Conservation (phyloP, 2,113 vertebrate genomes). For the Oryzias celebensis region DNA sequence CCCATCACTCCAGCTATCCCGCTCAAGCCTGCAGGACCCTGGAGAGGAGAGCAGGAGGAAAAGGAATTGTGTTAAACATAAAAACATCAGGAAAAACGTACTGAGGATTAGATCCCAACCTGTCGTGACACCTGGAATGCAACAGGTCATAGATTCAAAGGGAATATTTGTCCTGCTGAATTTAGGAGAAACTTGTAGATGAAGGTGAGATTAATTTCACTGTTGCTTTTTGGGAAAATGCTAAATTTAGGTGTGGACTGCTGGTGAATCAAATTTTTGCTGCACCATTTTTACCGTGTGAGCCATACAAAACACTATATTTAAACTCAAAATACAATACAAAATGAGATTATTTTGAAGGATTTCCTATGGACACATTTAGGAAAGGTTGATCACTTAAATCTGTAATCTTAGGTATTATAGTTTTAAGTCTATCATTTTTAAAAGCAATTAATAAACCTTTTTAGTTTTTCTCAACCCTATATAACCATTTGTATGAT, state of each 20-base stretch:
- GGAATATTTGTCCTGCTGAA: conserved; percentile 1
- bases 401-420: too few species aligned
- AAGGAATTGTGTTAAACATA: conserved; percentile 15
- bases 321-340: too few species aligned
- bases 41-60: conserved; percentile 39
- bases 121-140: conserved; percentile 52
- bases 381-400: too few species aligned
- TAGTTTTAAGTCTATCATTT: too few species aligned
- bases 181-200: conserved; percentile 12
- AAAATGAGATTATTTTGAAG: too few species aligned
- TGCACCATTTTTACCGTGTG: background rate
- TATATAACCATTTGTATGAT: too few species aligned
- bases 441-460: too few species aligned
- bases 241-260: background rate
- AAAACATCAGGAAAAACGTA: conserved; percentile 24
- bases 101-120: conserved; percentile 18
- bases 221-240: background rate
- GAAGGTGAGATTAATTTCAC: background rate
- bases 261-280: background rate
- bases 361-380: too few species aligned
- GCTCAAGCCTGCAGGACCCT: conserved; percentile 87
- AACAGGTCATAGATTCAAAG: conserved; percentile 24
- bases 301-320: too few species aligned
- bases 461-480: too few species aligned
- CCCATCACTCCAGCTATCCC: conserved; percentile 85